Evolutionary conservation across 2,113 vertebrate genomes (phyloP).

Genomic region (Pithys albifrons): DNA sequence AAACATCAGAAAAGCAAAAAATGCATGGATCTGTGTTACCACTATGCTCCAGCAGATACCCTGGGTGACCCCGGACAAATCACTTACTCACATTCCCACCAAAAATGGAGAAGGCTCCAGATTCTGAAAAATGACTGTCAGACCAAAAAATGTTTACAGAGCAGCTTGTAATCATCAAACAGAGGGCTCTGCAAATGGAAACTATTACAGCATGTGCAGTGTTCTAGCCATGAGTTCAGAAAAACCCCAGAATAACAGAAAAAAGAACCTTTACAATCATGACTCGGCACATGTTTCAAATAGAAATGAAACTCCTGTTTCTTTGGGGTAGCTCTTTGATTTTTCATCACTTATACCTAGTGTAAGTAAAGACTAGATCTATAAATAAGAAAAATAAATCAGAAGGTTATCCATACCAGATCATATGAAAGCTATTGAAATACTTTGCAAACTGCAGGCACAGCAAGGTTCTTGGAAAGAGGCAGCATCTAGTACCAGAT

Average conservation of each 20-base stretch:
- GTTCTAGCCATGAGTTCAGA: slow-evolving; percentile 5
- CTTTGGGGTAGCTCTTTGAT: neutral
- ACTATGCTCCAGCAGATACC: neutral
- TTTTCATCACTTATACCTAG: neutral
- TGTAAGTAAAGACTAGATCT: neutral
- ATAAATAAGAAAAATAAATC: neutral
- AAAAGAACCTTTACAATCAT: slow-evolving; percentile 2
- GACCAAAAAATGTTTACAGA: slow-evolving; percentile 31
- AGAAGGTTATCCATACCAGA: neutral
- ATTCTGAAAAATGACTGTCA: slow-evolving; percentile 9
- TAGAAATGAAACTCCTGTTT: slow-evolving; percentile 19
- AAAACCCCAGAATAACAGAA: neutral
- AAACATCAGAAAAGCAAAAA: neutral
- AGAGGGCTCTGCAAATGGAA: slow-evolving; percentile 43
- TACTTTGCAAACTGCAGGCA: neutral
- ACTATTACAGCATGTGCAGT: slow-evolving; percentile 27
- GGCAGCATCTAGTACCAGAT: neutral
- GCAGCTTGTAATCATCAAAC: slow-evolving; percentile 42
- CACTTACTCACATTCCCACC: neutral
- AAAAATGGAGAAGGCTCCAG: slow-evolving; percentile 33
- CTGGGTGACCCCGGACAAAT: neutral
- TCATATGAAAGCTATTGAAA: neutral
- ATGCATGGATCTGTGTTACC: neutral
- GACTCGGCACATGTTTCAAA: slow-evolving; percentile 22
- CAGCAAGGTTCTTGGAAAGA: neutral